A percentile compares a stretch with the other conserved stretches of the same genome.
Conservation (phyloP, 2,113 vertebrate genomes). For the Chitala chitala region DNA sequence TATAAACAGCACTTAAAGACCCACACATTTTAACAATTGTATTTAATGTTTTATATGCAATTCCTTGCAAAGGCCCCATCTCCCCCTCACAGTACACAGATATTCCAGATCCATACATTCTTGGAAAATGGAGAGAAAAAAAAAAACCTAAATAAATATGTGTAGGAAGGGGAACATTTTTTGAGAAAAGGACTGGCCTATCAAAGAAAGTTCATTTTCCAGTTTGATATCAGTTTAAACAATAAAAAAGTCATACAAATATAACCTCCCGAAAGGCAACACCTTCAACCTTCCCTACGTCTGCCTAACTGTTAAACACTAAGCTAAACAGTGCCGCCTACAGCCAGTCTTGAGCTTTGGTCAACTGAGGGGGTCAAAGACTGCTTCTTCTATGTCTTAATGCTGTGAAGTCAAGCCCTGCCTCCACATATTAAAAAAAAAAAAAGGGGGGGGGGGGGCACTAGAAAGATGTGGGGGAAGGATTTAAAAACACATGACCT, state of each 20-base stretch:
- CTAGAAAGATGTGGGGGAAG: constrained; percentile 8
- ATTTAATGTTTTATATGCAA: constrained; percentile 72
- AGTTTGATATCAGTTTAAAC: constrained; percentile 28
- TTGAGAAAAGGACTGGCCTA: constrained; percentile 12
- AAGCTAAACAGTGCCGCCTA: constrained; percentile 63
- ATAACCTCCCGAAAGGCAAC: constrained; percentile 35
- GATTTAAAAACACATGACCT: constrained; percentile 34
- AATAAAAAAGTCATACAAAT: constrained; percentile 39
- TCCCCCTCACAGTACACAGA: constrained; percentile 56
- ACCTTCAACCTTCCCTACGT: constrained; percentile 42
- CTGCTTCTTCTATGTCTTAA: background rate
- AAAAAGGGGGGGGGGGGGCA: background rate
- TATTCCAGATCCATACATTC: constrained; percentile 59
- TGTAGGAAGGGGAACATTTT: constrained; percentile 41
- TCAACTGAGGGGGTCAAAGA: constrained; percentile 48
- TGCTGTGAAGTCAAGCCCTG: constrained; percentile 7
- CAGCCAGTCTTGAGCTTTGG: constrained; percentile 68
- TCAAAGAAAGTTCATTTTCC: constrained; percentile 24
- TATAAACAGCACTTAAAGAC: constrained; percentile 4
- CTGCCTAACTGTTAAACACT: constrained; percentile 53
- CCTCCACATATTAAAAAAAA: background rate
- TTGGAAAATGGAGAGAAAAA: constrained; percentile 57
- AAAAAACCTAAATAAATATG: constrained; percentile 72
- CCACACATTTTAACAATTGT: constrained; percentile 61
- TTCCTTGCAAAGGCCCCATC: constrained; percentile 57